Evolutionary conservation across 2,888 invertebrate genomes (phyloP).

Genomic region (Megamerina dolium): DNA sequence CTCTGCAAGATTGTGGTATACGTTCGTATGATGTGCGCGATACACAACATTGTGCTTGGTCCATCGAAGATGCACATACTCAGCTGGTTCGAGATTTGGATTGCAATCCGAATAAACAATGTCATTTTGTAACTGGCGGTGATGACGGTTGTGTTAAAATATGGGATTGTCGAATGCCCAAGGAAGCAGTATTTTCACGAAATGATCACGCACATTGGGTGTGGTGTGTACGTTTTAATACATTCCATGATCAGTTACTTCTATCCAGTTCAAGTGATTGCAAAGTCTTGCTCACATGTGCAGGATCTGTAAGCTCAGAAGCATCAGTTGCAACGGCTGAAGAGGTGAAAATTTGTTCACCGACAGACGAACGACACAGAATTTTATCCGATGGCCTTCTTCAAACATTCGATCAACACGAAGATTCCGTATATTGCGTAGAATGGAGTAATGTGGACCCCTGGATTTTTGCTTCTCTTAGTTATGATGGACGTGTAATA

Average conservation of each 20-base stretch:
- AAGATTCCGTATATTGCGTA: slow-evolving; percentile 94
- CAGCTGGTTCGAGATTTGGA: slow-evolving; percentile 88
- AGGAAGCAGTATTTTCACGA: slow-evolving; percentile 70
- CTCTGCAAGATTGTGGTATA: slow-evolving; percentile 78
- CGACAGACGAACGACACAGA: slow-evolving; percentile 27
- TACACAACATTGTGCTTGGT: slow-evolving; percentile 69
- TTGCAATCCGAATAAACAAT: slow-evolving; percentile 97
- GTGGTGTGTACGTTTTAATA: slow-evolving; percentile 92
- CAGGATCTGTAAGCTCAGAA: slow-evolving; percentile 83
- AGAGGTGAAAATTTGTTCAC: slow-evolving; percentile 34
- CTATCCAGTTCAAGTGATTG: slow-evolving; percentile 93
- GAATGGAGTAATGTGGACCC: slow-evolving; percentile 98
- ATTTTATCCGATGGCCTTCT: slow-evolving; percentile 74
- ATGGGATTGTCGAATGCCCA: slow-evolving; percentile 87
- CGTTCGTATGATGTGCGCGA: slow-evolving; percentile 84
- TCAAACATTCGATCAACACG: slow-evolving; percentile 91
- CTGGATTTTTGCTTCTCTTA: slow-evolving; percentile 95
- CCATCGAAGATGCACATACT: slow-evolving; percentile 79
- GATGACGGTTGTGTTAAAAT: slow-evolving; percentile 94
- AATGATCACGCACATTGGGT: slow-evolving; percentile 90
- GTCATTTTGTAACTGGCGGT: slow-evolving; percentile 87
- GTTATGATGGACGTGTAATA: slow-evolving; percentile 92
- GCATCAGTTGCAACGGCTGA: slow-evolving; percentile 47
- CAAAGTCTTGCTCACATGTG: slow-evolving; percentile 80
- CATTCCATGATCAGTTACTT: slow-evolving; percentile 93